Evolutionary conservation across 2,797 vertebrate genomes (phyloP).

Genomic region (Otolemur crassicaudatus): DNA sequence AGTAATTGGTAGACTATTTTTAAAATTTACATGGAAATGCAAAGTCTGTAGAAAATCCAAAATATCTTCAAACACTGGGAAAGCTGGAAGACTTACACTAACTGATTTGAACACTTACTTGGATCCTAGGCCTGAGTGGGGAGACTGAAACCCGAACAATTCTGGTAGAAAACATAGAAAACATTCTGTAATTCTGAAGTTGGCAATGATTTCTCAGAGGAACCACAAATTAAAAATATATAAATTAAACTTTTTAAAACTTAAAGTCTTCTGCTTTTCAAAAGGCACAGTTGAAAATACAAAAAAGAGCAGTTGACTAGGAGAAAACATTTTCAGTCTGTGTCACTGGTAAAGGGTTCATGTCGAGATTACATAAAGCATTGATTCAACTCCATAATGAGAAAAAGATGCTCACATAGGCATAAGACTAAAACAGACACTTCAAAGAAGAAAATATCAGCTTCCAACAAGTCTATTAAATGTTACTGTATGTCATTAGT

Average conservation of each 20-base stretch:
- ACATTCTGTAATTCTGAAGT: background rate
- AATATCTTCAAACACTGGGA: background rate
- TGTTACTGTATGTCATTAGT: background rate
- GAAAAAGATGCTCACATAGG: background rate
- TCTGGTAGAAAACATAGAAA: background rate
- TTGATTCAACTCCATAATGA: background rate
- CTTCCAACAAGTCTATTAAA: no score
- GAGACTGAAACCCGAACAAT: background rate
- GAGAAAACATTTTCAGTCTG: background rate
- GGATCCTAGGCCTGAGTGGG: background rate
- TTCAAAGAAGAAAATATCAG: background rate
- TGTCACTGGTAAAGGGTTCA: background rate
- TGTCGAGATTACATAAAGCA: background rate
- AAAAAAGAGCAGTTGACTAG: background rate
- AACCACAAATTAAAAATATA: background rate
- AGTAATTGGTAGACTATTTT: background rate
- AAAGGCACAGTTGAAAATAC: background rate
- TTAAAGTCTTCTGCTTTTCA: background rate
- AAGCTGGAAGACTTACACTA: background rate
- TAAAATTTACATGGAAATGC: background rate
- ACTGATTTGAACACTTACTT: background rate
- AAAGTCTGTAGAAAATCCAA: background rate
- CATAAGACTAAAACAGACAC: background rate
- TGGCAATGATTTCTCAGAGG: background rate
- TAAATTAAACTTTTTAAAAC: background rate